Evolutionary conservation across 1,140 invertebrate genomes (phyloP).

Genomic region (Theocolax elegans): DNA sequence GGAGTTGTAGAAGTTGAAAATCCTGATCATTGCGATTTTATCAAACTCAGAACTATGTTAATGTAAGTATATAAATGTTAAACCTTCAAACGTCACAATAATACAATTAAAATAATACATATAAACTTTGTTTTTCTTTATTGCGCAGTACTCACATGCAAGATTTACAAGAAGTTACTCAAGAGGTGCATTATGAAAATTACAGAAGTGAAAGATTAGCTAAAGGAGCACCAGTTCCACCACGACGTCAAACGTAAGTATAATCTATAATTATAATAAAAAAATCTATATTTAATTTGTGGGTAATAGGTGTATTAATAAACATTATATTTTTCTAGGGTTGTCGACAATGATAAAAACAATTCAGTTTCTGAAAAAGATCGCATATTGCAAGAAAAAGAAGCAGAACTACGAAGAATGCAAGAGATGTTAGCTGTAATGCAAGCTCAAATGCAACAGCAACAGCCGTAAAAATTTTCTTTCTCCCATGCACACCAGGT

Average conservation of each 20-base stretch:
- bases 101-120: neutral
- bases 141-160: conserved; percentile 95
- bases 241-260: conserved; percentile 76
- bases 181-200: conserved; percentile 97
- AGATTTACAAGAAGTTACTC: conserved; percentile 94
- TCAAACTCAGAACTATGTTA: conserved; percentile 96
- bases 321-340: too few relatives aligned
- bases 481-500: conserved; percentile 56
- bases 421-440: conserved; percentile 95
- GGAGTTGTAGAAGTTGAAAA: conserved; percentile 99
- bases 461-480: conserved; percentile 71
- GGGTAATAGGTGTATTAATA: too few relatives aligned
- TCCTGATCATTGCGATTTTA: conserved; percentile 98
- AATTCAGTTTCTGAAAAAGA: conserved; percentile 78
- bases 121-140: too few relatives aligned
- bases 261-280: too few relatives aligned
- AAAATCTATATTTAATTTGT: too few relatives aligned
- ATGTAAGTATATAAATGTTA: conserved; percentile 76
- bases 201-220: conserved; percentile 89
- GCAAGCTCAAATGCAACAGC: conserved; percentile 88
- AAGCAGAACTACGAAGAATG: conserved; percentile 90
- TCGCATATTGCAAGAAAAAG: conserved; percentile 87
- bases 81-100: too few relatives aligned
- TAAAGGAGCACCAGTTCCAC: conserved; percentile 79
- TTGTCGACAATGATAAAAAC: conserved; percentile 60